Base-by-base conservation (phyloP, 2,797 vertebrate genomes). In the Okamejei kenojei region DNA sequence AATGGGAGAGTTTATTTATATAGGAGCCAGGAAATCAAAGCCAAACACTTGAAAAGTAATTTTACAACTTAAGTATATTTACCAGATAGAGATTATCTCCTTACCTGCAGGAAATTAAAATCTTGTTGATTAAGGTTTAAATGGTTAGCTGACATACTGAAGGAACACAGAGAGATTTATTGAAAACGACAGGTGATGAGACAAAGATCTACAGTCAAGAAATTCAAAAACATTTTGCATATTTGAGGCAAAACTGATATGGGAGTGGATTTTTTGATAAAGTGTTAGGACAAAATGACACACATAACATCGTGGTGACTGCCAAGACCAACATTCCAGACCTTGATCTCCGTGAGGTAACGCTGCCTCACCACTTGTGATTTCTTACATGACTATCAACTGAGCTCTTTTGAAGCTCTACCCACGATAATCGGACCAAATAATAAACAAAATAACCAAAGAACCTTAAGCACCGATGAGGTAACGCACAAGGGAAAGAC, bases 191-290 rank as follows among this genome's bases (percentile, higher is more conserved):
- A 74, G 90, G 26, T 92, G 71, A 13, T 76, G 38, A 74, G 73
- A 92, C 68, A 92, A 92, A 92, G 71, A 92, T 88, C 90, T 58
- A 29, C 90, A n/a, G 71, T 54, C 90, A 76, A 74, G 65, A 91
- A 91, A 71, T 92, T 92, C 38, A 92, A 92, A 88, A 76, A 19
- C 38, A 76, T 76, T 58, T 92, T 13, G 76, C 90, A 92, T 92
- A 76, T 58, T 71, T 74, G 35, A 76, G 65, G 90, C 26, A 76
- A 92, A 92, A 76, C 15, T 92, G 73, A 76, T 58, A 92, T 29
- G 9, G 13, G 45, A 92, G 23, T 58, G 90, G 23, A 26, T 92
- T 58, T 74, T 21, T 58, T 6, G 11, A 45, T 54, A 54, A 86
- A 86, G 58, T 58, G 38, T 23, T 10, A 88, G 74, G 90, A 74